These are phyloP conservation scores for Kobus ellipsiprymnus DNA, from an alignment of 2,113 vertebrate species.

Conservation along the genomic window DNA sequence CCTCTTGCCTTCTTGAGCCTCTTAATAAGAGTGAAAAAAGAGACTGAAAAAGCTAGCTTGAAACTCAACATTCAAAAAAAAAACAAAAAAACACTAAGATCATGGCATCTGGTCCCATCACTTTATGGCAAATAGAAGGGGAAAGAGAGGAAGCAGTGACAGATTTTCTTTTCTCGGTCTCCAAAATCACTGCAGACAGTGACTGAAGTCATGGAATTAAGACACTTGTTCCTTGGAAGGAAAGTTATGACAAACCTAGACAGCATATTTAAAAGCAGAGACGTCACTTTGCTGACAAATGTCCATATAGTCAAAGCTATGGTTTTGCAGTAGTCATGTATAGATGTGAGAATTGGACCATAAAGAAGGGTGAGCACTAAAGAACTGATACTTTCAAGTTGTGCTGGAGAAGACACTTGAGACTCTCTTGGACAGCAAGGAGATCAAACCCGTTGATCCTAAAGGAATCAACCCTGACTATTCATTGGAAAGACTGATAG, in stretches of 20 bases:
- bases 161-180: neutral
- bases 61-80: neutral
- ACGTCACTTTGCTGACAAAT: neutral
- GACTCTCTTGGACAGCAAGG: neutral
- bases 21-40: neutral
- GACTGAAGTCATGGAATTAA: neutral
- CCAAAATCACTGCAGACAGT: neutral
- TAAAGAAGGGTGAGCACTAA: neutral
- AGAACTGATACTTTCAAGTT: neutral
- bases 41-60: neutral
- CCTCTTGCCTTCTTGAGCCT: neutral
- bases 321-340: neutral
- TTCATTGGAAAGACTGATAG: neutral
- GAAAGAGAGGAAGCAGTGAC: neutral
- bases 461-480: neutral
- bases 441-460: accelerated
- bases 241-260: neutral
- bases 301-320: neutral
- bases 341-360: neutral
- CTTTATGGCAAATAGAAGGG: neutral
- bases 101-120: neutral
- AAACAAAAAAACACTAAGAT: neutral
- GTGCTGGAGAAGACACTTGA: neutral
- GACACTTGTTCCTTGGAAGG: neutral
- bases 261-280: neutral